Evolutionary conservation across 1,140 invertebrate species (phyloP).

Genomic region (Phenacoccus solenopsis): DNA sequence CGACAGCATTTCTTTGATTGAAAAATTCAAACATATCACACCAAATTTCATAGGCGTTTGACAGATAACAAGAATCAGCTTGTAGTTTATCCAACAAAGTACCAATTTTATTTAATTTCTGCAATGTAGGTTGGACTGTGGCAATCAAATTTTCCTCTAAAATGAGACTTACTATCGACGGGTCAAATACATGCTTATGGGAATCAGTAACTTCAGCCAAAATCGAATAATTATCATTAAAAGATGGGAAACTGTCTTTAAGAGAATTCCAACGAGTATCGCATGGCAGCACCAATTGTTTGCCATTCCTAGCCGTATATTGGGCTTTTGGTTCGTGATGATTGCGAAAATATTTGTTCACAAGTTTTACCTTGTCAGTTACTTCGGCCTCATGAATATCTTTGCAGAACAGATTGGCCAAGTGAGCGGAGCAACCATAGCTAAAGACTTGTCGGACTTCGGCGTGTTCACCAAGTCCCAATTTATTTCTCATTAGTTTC

Average conservation of each 20-base stretch:
- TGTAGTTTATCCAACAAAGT: neutral
- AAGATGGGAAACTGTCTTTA: slow-evolving; percentile 1
- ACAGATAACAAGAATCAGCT: neutral
- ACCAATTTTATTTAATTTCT: slow-evolving; percentile 14
- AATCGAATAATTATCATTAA: neutral
- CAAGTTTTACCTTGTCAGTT: neutral
- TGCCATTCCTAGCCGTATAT: neutral
- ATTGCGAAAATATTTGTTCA: slow-evolving; percentile 8
- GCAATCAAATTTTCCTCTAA: neutral
- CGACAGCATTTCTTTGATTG: neutral
- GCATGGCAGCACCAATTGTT: neutral
- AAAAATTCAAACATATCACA: neutral
- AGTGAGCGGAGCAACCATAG: neutral
- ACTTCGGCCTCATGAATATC: neutral
- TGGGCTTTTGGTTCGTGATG: neutral
- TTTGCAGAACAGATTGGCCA: neutral
- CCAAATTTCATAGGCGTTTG: neutral
- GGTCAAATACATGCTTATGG: no score
- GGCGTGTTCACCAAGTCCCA: no score
- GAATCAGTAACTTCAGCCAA: neutral
- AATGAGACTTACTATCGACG: neutral
- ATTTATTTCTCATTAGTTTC: no score
- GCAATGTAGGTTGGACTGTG: neutral
- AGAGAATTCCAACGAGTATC: slow-evolving; percentile 13
- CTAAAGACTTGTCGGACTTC: no score